A percentile compares a stretch with the other conserved stretches of the same genome.
phyloP scores from a whole-genome alignment of 1,140 invertebrate genomes.

The Aphelinus certus region DNA sequence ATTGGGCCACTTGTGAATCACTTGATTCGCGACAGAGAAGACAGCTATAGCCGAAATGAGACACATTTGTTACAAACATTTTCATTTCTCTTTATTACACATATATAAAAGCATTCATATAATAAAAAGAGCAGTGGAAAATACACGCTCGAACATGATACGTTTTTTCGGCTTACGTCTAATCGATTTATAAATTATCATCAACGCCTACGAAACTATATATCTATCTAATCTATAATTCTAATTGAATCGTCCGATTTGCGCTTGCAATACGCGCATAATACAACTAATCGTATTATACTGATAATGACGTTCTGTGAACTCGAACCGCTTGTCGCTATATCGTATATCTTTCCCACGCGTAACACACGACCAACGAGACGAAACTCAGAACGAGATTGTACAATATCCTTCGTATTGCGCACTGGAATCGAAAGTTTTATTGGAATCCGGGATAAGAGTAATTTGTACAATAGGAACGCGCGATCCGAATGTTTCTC shows the following conservation, averaged over 20 bases:
- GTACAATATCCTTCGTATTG: too few relatives aligned
- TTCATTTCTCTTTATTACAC: constrained; percentile 22
- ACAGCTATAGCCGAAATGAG: too few relatives aligned
- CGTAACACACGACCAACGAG: too few relatives aligned
- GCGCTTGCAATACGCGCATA: neutral
- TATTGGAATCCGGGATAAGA: too few relatives aligned
- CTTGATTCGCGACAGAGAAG: too few relatives aligned
- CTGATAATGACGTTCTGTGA: constrained; percentile 8
- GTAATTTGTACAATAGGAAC: too few relatives aligned
- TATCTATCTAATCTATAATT: neutral
- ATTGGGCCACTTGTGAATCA: too few relatives aligned
- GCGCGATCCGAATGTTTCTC: too few relatives aligned
- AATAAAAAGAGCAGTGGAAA: constrained; percentile 10
- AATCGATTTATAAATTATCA: constrained; percentile 29
- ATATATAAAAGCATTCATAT: neutral
- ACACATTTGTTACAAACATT: constrained; percentile 9
- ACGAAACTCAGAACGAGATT: too few relatives aligned
- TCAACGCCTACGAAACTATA: neutral
- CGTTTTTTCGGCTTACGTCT: neutral
- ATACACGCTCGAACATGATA: constrained; percentile 17
- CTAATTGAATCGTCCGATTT: constrained; percentile 6
- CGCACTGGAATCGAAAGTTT: too few relatives aligned
- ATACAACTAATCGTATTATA: constrained; percentile 31
- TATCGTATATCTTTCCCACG: too few relatives aligned
- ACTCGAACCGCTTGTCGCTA: too few relatives aligned